Conservation (phyloP, 2,113 vertebrate genomes). For the Excalfactoria chinensis region DNA sequence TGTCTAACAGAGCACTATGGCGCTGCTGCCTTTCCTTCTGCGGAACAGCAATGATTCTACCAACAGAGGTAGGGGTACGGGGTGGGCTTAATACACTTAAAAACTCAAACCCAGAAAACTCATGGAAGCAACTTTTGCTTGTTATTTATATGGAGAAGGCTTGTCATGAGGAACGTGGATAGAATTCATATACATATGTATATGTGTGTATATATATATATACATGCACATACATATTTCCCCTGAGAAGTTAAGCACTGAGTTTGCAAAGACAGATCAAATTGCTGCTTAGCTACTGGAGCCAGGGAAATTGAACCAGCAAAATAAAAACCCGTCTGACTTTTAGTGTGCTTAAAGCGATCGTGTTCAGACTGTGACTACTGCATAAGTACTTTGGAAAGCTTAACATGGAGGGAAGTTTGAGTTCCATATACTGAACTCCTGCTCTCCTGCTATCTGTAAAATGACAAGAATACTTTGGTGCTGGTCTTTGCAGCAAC, state of each 20-base stretch:
- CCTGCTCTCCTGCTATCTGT: not conserved
- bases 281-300: slow-evolving; percentile 7
- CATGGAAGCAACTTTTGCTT: not conserved
- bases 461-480: not conserved
- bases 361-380: slow-evolving; percentile 12
- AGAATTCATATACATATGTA: not conserved
- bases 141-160: not conserved
- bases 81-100: not conserved
- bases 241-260: slow-evolving; percentile 3
- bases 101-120: not conserved
- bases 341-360: not conserved
- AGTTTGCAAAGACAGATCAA: slow-evolving; percentile 31
- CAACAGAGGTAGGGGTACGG: not conserved
- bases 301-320: slow-evolving; percentile 27
- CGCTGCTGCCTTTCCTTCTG: not conserved
- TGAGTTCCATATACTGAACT: not conserved
- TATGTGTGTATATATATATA: not conserved
- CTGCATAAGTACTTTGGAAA: not conserved
- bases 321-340: slow-evolving; percentile 38
- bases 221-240: not conserved
- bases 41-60: not conserved
- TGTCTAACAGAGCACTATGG: not conserved
- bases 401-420: not conserved
- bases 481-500: not conserved
- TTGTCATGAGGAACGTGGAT: slow-evolving; percentile 6